Evolutionary conservation across 1,140 invertebrate genomes (phyloP), one percentile per base, ranked within the genome.

Genomic region (Diorhabda carinulata): DNA sequence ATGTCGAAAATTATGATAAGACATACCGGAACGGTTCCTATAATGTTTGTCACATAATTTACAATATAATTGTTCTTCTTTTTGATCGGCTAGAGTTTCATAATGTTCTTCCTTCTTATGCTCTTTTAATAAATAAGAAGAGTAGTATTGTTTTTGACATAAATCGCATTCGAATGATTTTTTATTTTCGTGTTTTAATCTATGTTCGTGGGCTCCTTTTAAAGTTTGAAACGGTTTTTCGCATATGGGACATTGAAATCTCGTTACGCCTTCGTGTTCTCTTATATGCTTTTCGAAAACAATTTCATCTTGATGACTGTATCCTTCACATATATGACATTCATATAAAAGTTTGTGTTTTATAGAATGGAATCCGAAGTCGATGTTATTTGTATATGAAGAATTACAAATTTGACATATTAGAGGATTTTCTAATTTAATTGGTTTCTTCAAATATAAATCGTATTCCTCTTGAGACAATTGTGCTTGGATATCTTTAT

Each of bases 101-200:
- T 52, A 52, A n/a, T 52, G 47, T 9, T 52, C 47, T 8, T 6
- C 5, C 5, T 52, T 4, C n/a, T 52, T 52, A 4, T 52, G 47
- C 6, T 52, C n/a, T 52, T n/a, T 52, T n/a, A n/a, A 6, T n/a
- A 2, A 3, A 52, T 8, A 8, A n/a, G 47, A 52, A 52, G 47
- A 8, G 2, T 4, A n/a, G 42, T 44, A 63, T 9, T n/a, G 43
- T 43, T 63, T 43, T 44, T 63, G 42, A n/a, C 61, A 63, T 8
- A 63, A n/a, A 63, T 63, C 42, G 7, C 71, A 82, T 70, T 69
- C 82, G 82, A 0, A 61, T n/a, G 41, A n/a, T 4, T 3, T 63
- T 63, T 63, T 43, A 4, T 10, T 43, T n/a, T 25, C 45, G 43
- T 63, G 61, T 9, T 6, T 5, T 7, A 43, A 10, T n/a, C 5